phyloP scores from a whole-genome alignment of 2,113 vertebrate species.

The Panthera uncia region DNA sequence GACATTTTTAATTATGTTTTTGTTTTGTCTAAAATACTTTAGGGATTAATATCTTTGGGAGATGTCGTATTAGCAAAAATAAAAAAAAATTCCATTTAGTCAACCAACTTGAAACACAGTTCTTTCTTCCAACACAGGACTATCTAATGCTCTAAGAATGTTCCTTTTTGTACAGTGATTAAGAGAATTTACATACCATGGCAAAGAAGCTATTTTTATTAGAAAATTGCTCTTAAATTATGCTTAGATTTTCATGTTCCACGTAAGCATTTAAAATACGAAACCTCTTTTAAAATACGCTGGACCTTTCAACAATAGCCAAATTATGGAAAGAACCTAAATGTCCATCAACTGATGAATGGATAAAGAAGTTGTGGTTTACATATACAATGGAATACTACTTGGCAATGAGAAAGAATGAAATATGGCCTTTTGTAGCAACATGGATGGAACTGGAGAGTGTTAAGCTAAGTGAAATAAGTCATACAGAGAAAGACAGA shows the following conservation, averaged over 20 bases:
- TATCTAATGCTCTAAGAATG: neutral
- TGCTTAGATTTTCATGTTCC: neutral
- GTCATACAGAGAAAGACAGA: too few relatives aligned
- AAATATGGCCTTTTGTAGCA: too few relatives aligned
- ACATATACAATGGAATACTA: neutral
- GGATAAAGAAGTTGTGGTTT: neutral
- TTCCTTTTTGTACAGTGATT: neutral
- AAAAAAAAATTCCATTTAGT: neutral
- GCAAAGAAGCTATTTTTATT: neutral
- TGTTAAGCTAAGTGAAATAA: too few relatives aligned
- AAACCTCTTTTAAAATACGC: neutral
- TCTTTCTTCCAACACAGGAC: neutral
- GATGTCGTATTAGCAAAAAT: neutral
- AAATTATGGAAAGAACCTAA: neutral
- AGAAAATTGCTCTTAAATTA: slow-evolving; percentile 28
- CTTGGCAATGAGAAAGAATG: too few relatives aligned
- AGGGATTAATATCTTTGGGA: neutral
- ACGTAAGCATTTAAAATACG: slow-evolving; percentile 24
- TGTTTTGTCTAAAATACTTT: slow-evolving; percentile 12
- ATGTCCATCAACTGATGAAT: neutral
- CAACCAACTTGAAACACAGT: neutral
- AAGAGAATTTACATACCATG: neutral
- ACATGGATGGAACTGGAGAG: too few relatives aligned
- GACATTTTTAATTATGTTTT: neutral
- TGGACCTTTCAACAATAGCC: neutral